These are phyloP conservation scores for Periplaneta americana DNA, from an alignment of 1,140 invertebrate species.

Conservation along the genomic window DNA sequence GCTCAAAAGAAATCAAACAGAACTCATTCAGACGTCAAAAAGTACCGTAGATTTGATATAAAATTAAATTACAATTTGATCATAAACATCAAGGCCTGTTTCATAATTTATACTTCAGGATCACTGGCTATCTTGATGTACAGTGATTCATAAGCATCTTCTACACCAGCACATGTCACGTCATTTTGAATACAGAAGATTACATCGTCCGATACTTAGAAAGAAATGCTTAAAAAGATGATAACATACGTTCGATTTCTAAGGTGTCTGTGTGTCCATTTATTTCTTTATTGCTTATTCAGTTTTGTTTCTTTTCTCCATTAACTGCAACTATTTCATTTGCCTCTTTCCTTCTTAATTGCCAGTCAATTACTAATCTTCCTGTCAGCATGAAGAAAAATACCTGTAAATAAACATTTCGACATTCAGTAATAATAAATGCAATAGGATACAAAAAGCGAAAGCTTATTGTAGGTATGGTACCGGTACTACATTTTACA, in stretches of 20 bases:
- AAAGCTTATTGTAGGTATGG: constrained; percentile 1
- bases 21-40: no score
- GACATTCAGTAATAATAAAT: background rate
- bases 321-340: constrained; percentile 37
- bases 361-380: constrained; percentile 74
- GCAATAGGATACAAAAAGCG: background rate
- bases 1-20: no score
- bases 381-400: constrained; percentile 95
- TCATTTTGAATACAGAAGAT: background rate
- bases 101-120: background rate
- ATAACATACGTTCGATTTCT: background rate
- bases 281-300: background rate
- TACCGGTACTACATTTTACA: background rate
- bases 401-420: constrained; percentile 43
- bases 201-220: background rate
- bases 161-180: background rate
- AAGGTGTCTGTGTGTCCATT: background rate
- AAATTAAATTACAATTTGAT: background rate
- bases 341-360: constrained; percentile 41
- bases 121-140: background rate
- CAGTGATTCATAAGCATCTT: background rate
- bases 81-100: background rate
- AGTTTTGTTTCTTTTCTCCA: constrained; percentile 30
- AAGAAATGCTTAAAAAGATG: background rate
- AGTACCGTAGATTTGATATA: no score